phyloP scores from a whole-genome alignment of 2,797 vertebrate genomes.

The Lophotriccus pileatus region DNA sequence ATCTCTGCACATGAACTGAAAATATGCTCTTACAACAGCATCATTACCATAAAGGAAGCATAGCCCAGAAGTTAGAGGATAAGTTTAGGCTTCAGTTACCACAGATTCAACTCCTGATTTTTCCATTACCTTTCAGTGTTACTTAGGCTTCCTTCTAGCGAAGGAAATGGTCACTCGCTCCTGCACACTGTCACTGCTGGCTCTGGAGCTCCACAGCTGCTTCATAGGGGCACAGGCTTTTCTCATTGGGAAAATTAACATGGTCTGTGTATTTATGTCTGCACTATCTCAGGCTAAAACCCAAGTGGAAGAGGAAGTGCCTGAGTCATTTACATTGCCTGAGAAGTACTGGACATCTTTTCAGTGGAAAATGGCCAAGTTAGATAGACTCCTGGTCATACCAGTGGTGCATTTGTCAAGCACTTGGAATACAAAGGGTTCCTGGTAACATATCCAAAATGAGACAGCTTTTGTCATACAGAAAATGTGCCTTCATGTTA shows the following conservation, averaged over 20 bases:
- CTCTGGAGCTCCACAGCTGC: neutral
- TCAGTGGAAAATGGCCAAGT: neutral
- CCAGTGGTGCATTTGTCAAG: neutral
- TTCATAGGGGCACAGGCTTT: neutral
- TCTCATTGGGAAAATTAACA: neutral
- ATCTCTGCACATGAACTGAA: neutral
- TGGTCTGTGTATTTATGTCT: neutral
- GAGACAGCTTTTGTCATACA: neutral
- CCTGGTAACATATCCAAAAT: neutral
- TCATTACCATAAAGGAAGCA: neutral
- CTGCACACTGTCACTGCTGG: neutral
- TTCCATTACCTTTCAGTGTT: neutral
- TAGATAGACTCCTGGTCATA: neutral
- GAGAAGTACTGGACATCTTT: neutral
- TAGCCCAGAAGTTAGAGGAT: neutral
- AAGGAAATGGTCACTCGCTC: neutral
- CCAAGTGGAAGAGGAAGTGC: neutral
- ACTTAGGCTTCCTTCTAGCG: neutral
- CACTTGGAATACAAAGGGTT: accelerated
- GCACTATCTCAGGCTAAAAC: neutral
- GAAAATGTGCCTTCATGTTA: neutral
- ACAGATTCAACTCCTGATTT: neutral
- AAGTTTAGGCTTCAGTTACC: neutral
- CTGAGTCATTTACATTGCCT: neutral
- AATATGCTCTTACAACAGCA: neutral